Evolutionary conservation across 2,113 vertebrate species (phyloP), one percentile per base, ranked within the genome.

Genomic region (Lycaon pictus): DNA sequence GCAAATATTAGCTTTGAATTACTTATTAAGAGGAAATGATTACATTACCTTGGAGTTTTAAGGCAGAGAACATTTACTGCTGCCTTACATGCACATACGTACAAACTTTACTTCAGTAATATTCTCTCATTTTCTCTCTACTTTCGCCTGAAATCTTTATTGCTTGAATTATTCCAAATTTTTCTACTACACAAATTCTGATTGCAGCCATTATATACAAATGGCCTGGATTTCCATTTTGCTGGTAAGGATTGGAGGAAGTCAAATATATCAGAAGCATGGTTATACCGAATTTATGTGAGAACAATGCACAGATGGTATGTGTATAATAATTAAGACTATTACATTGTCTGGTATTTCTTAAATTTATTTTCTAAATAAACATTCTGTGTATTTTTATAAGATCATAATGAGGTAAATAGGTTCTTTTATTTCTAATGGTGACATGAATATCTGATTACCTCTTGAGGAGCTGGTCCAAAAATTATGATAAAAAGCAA

Each of bases 1-100:
- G 25, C 62, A 95, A 90, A 97, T 96, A 90, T 96, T 96, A 74
- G 22, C 58, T 93, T 96, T 93, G 67, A 93, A 62, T 83, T 94
- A 32, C 56, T 92, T 92, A 80, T 85, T 82, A 69, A 43, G 22
- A 72, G 15, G 27, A 90, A 89, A 55, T 95, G 22, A 87, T 87
- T 95, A 62, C n/a, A 86, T 96, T 95, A 62, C 37, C n/a, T 56
- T 96, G 60, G 2, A 16, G 32, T 56, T 98, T 92, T 84, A 93
- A 96, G 79, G 3, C 25, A 94, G 37, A 93, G 19, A 86, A 81
- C 6, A 62, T 62, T 72, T 84, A 90, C 51, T 58, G 8, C 12
- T 96, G 58, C 20, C 32, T 92, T 85, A 58, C 20, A 55, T 48
- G n/a, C 19, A 17, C 3, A 51, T 22, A 86, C 1, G 55, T 6